Conservation (phyloP, 1,140 invertebrate species). For the Drosophila triauraria region DNA sequence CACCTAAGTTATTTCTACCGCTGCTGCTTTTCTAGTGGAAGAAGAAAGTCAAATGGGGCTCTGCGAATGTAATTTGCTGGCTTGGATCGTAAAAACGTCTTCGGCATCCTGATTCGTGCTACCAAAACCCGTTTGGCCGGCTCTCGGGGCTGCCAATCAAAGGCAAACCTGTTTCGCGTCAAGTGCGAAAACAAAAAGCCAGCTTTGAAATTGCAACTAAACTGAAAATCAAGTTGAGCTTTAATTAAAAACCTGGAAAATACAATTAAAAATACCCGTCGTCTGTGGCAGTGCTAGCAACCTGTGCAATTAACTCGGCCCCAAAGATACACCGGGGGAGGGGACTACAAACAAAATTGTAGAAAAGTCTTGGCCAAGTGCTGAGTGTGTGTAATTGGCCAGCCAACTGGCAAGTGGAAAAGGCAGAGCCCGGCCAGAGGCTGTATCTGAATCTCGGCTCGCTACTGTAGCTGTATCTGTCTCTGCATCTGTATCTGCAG, state of each 20-base stretch:
- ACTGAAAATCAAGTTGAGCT: conserved; percentile 83
- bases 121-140: conserved; percentile 67
- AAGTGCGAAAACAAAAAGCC: conserved; percentile 74
- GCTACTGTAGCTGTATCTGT: conserved; percentile 27
- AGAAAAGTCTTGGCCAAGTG: conserved; percentile 77
- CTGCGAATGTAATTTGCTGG: conserved; percentile 41
- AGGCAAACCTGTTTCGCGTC: conserved; percentile 71
- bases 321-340: conserved; percentile 1
- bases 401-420: conserved; percentile 30
- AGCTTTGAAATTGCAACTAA: conserved; percentile 77
- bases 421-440: conserved; percentile 5
- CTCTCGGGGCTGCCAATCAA: conserved; percentile 64
- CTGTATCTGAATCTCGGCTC: conserved; percentile 11
- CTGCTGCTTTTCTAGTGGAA: conserved; percentile 7
- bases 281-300: conserved; percentile 63
- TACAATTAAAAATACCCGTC: conserved; percentile 70
- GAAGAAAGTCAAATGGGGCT: conserved; percentile 28
- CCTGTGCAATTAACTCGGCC: conserved; percentile 73
- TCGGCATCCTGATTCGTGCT: conserved; percentile 74
- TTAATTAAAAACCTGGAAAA: conserved; percentile 84
- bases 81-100: conserved; percentile 65
- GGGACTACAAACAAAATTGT: conserved; percentile 56
- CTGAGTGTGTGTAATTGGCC: conserved; percentile 68
- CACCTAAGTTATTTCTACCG: neutral
- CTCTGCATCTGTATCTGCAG: conserved; percentile 9